A percentile compares a stretch with the other conserved stretches of the same genome.
These are phyloP conservation scores for Gymnoscopelus microlampas DNA, from an alignment of 2,797 vertebrate genomes.

Conservation along the genomic window DNA sequence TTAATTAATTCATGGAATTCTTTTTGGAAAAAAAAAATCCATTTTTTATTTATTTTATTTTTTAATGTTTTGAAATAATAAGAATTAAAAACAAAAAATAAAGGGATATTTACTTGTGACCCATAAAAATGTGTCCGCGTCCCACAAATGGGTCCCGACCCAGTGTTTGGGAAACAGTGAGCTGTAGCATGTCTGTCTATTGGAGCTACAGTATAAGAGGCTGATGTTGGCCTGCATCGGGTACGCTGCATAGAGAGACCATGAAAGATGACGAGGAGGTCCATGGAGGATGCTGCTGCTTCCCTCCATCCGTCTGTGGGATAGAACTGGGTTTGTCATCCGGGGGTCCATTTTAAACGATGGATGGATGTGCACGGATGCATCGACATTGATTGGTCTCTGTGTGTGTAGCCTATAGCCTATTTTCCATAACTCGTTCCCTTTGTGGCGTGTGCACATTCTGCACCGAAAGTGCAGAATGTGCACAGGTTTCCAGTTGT, in stretches of 20 bases:
- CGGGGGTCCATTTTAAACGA: constrained; percentile 34
- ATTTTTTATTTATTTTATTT: too few relatives aligned
- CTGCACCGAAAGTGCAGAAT: too few relatives aligned
- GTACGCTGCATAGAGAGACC: constrained; percentile 12
- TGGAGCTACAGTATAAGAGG: constrained; percentile 25
- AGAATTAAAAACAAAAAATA: too few relatives aligned
- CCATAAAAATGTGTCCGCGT: too few relatives aligned
- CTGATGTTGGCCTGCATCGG: constrained; percentile 54
- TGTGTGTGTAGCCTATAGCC: background rate
- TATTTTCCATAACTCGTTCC: too few relatives aligned
- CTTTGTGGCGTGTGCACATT: too few relatives aligned
- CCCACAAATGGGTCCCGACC: too few relatives aligned
- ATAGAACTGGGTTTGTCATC: constrained; percentile 12
- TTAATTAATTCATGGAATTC: too few relatives aligned
- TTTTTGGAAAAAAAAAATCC: too few relatives aligned
- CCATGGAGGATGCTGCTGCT: constrained; percentile 13
- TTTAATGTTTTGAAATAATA: too few relatives aligned
- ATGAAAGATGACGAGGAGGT: constrained; percentile 48
- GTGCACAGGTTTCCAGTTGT: constrained; percentile 23
- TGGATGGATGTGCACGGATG: constrained; percentile 32
- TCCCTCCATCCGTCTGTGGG: constrained; percentile 16
- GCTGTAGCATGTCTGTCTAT: constrained; percentile 38
- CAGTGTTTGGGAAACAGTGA: too few relatives aligned
- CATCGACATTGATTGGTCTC: background rate
- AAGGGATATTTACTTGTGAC: too few relatives aligned